These are phyloP conservation scores for Acrossocheilus wenchowensis DNA, from an alignment of 2,797 vertebrate genomes.

Conservation along the genomic window DNA sequence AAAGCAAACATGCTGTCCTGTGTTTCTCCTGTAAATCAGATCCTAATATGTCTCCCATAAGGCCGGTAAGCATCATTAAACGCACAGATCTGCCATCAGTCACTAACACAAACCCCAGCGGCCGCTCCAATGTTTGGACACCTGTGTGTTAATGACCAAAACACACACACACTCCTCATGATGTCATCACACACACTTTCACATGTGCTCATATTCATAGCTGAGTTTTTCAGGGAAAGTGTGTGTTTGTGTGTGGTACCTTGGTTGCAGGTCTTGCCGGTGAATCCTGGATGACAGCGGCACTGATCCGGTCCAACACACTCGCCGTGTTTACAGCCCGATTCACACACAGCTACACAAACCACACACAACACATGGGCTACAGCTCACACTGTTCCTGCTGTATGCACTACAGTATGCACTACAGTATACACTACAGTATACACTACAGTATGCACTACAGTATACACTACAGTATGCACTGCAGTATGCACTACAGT, in stretches of 20 bases:
- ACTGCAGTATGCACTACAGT: too few relatives aligned
- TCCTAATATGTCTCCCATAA: neutral
- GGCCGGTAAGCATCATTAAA: neutral
- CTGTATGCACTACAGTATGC: too few relatives aligned
- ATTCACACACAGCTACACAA: constrained; percentile 68
- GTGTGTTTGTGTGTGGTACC: constrained; percentile 74
- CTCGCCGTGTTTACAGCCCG: constrained; percentile 90
- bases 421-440: too few relatives aligned
- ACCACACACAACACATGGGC: constrained; percentile 43
- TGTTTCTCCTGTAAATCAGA: constrained; percentile 1
- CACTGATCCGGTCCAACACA: constrained; percentile 90
- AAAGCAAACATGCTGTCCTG: neutral
- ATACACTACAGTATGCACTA: too few relatives aligned
- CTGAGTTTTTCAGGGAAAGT: constrained; percentile 4
- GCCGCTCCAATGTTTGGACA: neutral
- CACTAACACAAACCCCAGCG: neutral
- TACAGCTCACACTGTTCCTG: too few relatives aligned
- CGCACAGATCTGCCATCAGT: constrained; percentile 2
- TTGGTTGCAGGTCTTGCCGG: constrained; percentile 92
- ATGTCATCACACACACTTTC: neutral
- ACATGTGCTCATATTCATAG: constrained; percentile 4
- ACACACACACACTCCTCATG: constrained; percentile 11
- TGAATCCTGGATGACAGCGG: constrained; percentile 87
- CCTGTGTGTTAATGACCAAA: constrained; percentile 10
- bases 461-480: too few relatives aligned